Base-by-base conservation (phyloP, 2,113 vertebrate genomes). In the Ciconia stormi region DNA sequence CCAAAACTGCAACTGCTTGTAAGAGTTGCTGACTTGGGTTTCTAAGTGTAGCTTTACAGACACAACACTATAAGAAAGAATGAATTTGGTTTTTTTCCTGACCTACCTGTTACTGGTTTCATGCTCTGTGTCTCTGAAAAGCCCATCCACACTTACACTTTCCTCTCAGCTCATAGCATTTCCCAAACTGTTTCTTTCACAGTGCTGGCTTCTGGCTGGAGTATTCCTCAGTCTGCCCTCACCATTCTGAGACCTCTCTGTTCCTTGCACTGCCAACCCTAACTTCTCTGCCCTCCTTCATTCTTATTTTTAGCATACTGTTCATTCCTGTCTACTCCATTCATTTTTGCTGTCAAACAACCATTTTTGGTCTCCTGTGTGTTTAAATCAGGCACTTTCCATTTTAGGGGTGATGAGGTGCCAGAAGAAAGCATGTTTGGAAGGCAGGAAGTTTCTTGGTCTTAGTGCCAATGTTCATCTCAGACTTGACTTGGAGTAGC, bases 321-420 rank as follows among this genome's bases (percentile, higher is more conserved):
- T 61, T 90, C 4, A n/a, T 81, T 58, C 20, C 25, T 32, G 6
- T 32, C 29, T 80, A 19, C 12, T 38, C 36, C 30, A 34, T 25
- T 30, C 29, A 55, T 47, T 27, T 52, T 47, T 47, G 4, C 32
- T 53, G 17, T 42, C 22, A 71, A 66, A 56, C 29, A 47, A 16
- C 0, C 0, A 11, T 70, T 83, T 55, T 46, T 61, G 10, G 21
- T 58, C 7, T 71, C 26, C 23, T 15, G 2, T 32, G 8, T 46
- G 21, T 63, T 67, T 53, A 73, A 30, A 69, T 73, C 10, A 40
- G 10, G 17, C 13, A 59, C 15, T 67, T 72, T 53, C 22, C 5
- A 5, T 66, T 76, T 47, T 34, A 63, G n/a, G 10, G 6, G 10
- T 30, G 11, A 49, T 49, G 6, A 29, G 1, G 11, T 63, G 46